Evolutionary conservation across 2,888 invertebrate genomes (phyloP).

Genomic region (Morpho helenor): DNA sequence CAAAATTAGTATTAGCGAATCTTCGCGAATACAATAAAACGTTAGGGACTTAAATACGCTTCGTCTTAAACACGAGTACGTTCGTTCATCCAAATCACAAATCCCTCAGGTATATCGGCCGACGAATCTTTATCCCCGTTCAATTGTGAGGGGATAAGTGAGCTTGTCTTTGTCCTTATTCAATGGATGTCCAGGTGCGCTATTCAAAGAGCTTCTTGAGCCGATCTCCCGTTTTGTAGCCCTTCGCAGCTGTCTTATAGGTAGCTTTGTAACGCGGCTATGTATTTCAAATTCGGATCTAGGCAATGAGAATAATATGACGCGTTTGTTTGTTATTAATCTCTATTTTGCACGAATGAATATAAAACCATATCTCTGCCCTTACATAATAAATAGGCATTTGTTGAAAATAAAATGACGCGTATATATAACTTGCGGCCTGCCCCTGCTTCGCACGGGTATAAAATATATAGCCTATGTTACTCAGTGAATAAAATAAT

Average conservation of each 20-base stretch:
- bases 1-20: too few species aligned
- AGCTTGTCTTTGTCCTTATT: slow-evolving; percentile 11
- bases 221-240: slow-evolving; percentile 19
- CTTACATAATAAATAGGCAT: too few species aligned
- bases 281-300: neutral
- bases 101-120: slow-evolving; percentile 7
- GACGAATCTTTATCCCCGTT: slow-evolving; percentile 10
- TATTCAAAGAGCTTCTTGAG: slow-evolving; percentile 18
- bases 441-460: too few species aligned
- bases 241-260: slow-evolving; percentile 8
- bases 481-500: too few species aligned
- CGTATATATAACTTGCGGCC: too few species aligned
- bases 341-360: too few species aligned
- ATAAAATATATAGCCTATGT: too few species aligned
- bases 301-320: neutral
- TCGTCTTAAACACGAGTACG: too few species aligned
- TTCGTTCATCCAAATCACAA: slow-evolving; percentile 1
- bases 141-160: slow-evolving; percentile 13
- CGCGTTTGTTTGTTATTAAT: neutral
- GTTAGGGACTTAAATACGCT: too few species aligned
- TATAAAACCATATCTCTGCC: too few species aligned
- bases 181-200: slow-evolving; percentile 24
- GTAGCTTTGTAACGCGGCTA: neutral
- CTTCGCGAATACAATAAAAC: too few species aligned
- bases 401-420: too few species aligned